These are phyloP conservation scores for Tympanoctomys barrerae DNA, from an alignment of 2,797 vertebrate genomes.

Conservation along the genomic window DNA sequence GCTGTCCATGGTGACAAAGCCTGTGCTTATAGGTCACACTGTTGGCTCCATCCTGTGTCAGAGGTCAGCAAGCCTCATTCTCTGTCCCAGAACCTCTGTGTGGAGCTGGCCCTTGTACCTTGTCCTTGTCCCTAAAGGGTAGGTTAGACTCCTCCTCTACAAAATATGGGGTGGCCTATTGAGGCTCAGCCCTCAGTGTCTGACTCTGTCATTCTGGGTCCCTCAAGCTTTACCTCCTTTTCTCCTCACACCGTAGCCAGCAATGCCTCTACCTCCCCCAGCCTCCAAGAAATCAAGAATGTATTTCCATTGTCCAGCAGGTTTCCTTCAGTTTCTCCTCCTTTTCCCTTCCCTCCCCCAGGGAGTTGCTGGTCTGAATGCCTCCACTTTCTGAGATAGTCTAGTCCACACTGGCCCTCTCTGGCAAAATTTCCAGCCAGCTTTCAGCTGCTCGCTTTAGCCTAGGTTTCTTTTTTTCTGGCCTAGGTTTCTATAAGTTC, in stretches of 20 bases:
- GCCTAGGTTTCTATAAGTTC: slow-evolving; percentile 18
- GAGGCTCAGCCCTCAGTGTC: not conserved
- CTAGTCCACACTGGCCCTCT: slow-evolving; percentile 1
- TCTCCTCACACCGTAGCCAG: not conserved
- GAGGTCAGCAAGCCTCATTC: not conserved
- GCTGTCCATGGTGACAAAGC: not conserved
- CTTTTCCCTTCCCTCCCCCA: not conserved
- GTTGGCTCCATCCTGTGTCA: not conserved
- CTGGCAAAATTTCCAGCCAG: not conserved
- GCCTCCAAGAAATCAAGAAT: not conserved
- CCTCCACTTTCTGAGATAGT: not conserved
- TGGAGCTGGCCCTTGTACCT: not conserved
- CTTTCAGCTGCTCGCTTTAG: not conserved
- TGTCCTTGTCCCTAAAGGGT: not conserved
- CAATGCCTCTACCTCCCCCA: not conserved
- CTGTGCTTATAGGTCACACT: not conserved
- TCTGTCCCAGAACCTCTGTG: not conserved
- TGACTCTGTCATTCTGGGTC: not conserved
- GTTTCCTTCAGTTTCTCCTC: not conserved
- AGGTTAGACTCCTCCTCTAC: not conserved
- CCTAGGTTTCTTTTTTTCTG: too few relatives aligned
- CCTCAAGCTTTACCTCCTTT: not conserved
- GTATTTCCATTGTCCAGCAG: not conserved
- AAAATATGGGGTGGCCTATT: too few relatives aligned
- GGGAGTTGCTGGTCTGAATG: not conserved